Percentiles rank a stretch among this genome's conserved stretches.
These are phyloP conservation scores for Cepaea hortensis DNA, from an alignment of 2,888 invertebrate genomes.

Conservation along the genomic window DNA sequence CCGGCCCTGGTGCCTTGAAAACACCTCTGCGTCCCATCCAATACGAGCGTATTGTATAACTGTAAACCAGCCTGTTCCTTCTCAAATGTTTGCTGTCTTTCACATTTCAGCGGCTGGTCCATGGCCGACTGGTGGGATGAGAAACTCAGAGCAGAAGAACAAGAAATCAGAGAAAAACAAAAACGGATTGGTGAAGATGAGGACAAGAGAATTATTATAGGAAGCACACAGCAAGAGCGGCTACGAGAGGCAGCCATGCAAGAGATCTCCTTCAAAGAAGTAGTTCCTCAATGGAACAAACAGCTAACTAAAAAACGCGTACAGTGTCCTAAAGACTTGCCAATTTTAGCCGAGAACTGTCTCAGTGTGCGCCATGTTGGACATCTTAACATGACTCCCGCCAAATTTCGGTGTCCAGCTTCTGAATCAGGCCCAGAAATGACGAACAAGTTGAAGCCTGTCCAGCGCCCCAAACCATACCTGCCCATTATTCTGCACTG, in stretches of 20 bases:
- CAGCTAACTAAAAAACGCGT: background rate
- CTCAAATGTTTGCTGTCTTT: background rate
- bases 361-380: background rate
- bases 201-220: constrained; percentile 13
- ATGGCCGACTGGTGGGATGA: constrained; percentile 44
- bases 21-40: too few relatives aligned
- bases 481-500: constrained; percentile 43
- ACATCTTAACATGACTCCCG: constrained; percentile 24
- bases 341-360: background rate
- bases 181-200: background rate
- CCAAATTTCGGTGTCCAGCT: background rate
- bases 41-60: too few relatives aligned
- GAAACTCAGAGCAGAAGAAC: constrained; percentile 33
- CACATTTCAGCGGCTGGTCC: constrained; percentile 40
- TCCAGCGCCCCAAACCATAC: background rate
- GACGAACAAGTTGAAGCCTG: background rate
- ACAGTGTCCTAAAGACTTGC: background rate
- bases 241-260: constrained; percentile 33
- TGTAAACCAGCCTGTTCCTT: too few relatives aligned
- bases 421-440: background rate
- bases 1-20: too few relatives aligned
- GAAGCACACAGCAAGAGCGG: constrained; percentile 33
- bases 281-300: background rate
- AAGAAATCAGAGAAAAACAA: background rate
- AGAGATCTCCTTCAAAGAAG: constrained; percentile 12